These are phyloP conservation scores for Apostichopus japonicus DNA, from an alignment of 35 echinoderm and acorn worm species.

Conservation along the genomic window DNA sequence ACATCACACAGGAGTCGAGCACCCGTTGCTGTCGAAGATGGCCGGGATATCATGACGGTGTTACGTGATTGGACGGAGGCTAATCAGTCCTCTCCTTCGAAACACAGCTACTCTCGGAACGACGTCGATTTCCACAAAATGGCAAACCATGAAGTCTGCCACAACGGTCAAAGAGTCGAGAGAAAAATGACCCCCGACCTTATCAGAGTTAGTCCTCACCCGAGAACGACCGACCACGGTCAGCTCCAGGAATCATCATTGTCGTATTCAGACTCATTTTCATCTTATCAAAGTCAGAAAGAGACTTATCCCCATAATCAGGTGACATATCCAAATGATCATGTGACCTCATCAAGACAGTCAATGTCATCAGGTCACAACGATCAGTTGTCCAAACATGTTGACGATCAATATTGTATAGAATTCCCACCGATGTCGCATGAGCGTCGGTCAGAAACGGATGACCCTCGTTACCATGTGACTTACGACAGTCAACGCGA, in stretches of 20 bases:
- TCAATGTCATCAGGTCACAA: not conserved
- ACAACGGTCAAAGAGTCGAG: not conserved
- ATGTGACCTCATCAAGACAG: not conserved
- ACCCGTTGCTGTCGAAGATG: not conserved
- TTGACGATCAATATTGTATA: not conserved
- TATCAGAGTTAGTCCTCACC: constrained; percentile 8
- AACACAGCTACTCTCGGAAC: not conserved
- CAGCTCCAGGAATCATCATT: not conserved
- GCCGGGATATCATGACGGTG: not conserved
- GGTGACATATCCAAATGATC: not conserved
- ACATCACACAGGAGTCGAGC: not conserved
- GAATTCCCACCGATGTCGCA: not conserved
- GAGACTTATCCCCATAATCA: no score
- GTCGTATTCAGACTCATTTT: not conserved
- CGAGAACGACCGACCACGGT: not conserved
- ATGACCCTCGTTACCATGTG: not conserved
- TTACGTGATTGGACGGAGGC: not conserved
- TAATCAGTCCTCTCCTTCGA: not conserved
- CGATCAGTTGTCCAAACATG: not conserved
- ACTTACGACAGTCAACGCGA: not conserved
- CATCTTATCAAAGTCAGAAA: not conserved
- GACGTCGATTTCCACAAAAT: not conserved
- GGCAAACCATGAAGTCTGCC: not conserved
- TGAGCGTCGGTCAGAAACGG: not conserved
- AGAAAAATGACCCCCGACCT: constrained; percentile 41